Conservation (phyloP, 2,888 invertebrate genomes). For the Drosophila crucigera region DNA sequence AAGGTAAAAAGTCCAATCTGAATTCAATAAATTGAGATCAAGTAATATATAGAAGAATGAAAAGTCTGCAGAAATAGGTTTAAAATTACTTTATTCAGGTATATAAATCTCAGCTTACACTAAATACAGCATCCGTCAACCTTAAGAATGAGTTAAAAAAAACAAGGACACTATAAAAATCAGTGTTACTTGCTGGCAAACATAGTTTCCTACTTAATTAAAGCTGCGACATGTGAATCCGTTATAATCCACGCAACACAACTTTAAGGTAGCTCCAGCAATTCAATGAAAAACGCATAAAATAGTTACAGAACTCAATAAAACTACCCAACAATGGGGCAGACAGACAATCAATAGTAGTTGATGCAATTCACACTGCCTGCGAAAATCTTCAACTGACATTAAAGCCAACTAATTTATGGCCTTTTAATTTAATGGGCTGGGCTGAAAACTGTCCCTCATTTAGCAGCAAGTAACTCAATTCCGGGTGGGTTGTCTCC, state of each 20-base stretch:
- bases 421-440: conserved; percentile 85
- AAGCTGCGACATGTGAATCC: background rate
- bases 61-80: fast-evolving
- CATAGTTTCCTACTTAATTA: background rate
- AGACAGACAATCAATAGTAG: conserved; percentile 55
- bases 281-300: conserved; percentile 65
- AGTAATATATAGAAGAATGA: background rate
- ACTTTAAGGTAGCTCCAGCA: conserved; percentile 34
- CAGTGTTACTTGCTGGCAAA: background rate
- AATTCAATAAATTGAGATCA: background rate
- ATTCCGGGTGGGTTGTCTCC: conserved; percentile 58
- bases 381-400: conserved; percentile 75
- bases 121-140: background rate
- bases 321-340: conserved; percentile 39
- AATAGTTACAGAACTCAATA: conserved; percentile 66
- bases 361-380: conserved; percentile 72
- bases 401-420: conserved; percentile 84
- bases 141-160: background rate
- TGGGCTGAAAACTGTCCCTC: conserved; percentile 76
- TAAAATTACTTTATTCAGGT: background rate
- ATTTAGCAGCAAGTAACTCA: conserved; percentile 56
- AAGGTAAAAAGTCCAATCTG: background rate
- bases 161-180: background rate
- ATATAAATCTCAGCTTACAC: background rate
- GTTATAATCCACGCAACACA: background rate